Base-by-base conservation (phyloP, 1,140 invertebrate species). In the Papilio dardanus region DNA sequence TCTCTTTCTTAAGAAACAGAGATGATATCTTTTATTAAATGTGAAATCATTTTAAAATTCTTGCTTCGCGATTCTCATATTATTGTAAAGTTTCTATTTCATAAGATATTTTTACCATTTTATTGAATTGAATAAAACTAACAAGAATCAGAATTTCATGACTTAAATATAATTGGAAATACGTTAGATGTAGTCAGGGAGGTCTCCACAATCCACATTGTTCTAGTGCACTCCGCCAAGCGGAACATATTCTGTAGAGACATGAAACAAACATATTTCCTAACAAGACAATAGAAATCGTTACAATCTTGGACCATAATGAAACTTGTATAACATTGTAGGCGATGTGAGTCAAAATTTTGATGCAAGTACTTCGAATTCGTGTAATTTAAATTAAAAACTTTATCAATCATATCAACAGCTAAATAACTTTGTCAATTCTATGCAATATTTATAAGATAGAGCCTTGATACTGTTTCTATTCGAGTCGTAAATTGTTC, bases 111-210 rank as follows among this genome's bases (percentile, higher is more conserved):
- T 62, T 14, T 14, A 10, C 24, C 2, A 8, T 24, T 28, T 2
- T 14, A 58, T 58, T 12, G 10, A 50, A 46, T 24, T 58, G 4
- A 14, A 30, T 6, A 67, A 67, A 31, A 19, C 65, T n/a, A 67
- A 67, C 16, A 35, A 66, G 65, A 35, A 67, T 67, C 21, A 67
- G 31, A 67, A 35, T 67, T 35, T 67, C 30, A 67, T 35, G 16
- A 67, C 7, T 7, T 19, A 33, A 67, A 67, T 24, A 16, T 6
- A 19, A 65, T 21, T 30, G 24, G 14, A 65, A 33, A n/a, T 19
- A 35, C 65, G 16, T 67, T 67, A 67, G 65, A 67, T 35, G 30
- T 67, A 35, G n/a, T 28, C 21, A 21, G 2, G 14, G 19, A 8
- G 4, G 65, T 33, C n/a, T 66, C 31, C 14, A 1, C 62, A 33